phyloP scores from a whole-genome alignment of 53 echinoderm and acorn worm species.

The Echinarachnius parma region DNA sequence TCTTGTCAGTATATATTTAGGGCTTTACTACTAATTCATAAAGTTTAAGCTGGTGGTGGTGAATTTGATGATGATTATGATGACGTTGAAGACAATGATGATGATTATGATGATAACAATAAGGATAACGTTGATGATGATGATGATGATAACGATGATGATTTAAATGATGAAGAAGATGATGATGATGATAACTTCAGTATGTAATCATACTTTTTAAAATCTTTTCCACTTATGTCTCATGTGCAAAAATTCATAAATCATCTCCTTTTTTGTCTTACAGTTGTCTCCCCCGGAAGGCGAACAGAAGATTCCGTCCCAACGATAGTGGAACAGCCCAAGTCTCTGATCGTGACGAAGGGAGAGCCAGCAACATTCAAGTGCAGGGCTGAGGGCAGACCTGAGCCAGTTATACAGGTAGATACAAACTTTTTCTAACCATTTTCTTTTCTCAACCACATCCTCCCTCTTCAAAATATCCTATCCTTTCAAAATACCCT shows the following conservation, averaged over 20 bases:
- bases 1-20: neutral
- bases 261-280: neutral
- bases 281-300: constrained; percentile 43
- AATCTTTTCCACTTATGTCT: neutral
- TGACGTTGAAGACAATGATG: neutral
- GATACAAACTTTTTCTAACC: too few species aligned
- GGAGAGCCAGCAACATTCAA: constrained; percentile 40
- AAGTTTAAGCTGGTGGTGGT: too few species aligned
- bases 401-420: constrained; percentile 45
- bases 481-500: too few species aligned
- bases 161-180: neutral
- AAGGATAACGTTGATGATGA: neutral
- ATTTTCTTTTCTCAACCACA: too few species aligned
- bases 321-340: constrained; percentile 39
- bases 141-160: constrained; percentile 2
- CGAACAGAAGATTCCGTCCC: constrained; percentile 43
- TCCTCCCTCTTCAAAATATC: too few species aligned
- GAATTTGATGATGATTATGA: too few species aligned
- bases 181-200: neutral
- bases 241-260: neutral
- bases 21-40: too few species aligned
- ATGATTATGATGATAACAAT: neutral
- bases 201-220: too few species aligned
- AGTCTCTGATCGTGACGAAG: constrained; percentile 26
- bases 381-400: constrained; percentile 49